Conservation (phyloP, 2,797 vertebrate genomes). For the Spinibarbus caldwelli region DNA sequence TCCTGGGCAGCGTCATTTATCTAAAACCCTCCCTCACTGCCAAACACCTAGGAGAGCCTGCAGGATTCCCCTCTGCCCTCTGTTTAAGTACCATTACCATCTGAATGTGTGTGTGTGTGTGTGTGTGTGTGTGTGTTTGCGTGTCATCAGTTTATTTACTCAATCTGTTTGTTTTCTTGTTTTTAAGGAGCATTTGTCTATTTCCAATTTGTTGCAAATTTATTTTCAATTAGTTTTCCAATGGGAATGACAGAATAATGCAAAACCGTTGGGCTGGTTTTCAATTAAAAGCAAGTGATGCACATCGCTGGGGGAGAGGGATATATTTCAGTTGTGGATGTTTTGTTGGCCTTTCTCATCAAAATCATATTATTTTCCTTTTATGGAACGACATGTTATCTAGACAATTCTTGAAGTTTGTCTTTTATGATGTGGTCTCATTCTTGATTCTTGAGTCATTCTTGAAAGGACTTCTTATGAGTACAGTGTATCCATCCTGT, state of each 20-base stretch:
- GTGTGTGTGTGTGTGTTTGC: conserved; percentile 10
- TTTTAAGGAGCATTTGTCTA: conserved; percentile 7
- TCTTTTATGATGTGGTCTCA: background rate
- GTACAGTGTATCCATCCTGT: background rate
- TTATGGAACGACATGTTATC: background rate
- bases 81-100: conserved; percentile 54
- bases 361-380: background rate
- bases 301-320: conserved; percentile 12
- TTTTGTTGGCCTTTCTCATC: background rate
- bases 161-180: background rate
- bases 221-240: conserved; percentile 32
- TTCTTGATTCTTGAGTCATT: background rate
- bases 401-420: background rate
- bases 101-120: conserved; percentile 22
- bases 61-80: conserved; percentile 66
- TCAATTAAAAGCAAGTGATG: conserved; percentile 42
- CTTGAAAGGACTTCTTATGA: background rate
- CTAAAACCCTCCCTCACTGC: conserved; percentile 66
- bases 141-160: background rate
- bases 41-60: conserved; percentile 54
- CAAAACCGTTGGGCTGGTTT: conserved; percentile 5
- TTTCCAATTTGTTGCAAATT: conserved; percentile 23
- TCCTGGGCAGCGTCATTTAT: conserved; percentile 77
- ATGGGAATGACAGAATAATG: conserved; percentile 24
- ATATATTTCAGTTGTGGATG: background rate